These are phyloP conservation scores for Hypselothyrea guttata DNA, from an alignment of 2,888 invertebrate genomes.

Conservation along the genomic window DNA sequence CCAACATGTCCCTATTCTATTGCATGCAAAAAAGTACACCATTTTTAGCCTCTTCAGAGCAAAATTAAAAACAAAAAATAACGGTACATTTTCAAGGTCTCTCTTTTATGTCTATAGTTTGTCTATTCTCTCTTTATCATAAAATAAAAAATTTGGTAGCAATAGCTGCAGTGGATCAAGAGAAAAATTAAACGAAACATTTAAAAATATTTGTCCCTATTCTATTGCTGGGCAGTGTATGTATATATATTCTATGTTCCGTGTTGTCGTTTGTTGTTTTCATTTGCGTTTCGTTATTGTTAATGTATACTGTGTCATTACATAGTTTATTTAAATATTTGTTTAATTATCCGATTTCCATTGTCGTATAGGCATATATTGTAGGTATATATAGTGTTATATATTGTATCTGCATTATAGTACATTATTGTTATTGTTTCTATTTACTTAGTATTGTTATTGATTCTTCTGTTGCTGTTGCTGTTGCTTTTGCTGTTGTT, in stretches of 20 bases:
- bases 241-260: conserved; percentile 27
- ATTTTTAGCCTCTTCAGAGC: no score
- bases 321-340: conserved; percentile 35
- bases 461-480: conserved; percentile 40
- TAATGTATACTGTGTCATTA: conserved; percentile 57
- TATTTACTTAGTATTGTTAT: conserved; percentile 75
- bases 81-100: no score
- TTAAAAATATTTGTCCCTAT: no score
- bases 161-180: no score
- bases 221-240: conserved; percentile 3
- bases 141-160: no score
- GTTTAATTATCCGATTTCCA: conserved; percentile 61
- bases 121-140: no score
- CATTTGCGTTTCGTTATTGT: no score
- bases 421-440: conserved; percentile 78
- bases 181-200: no score
- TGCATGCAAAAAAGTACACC: no score
- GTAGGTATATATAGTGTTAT: conserved; percentile 74
- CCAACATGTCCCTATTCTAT: no score
- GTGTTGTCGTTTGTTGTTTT: not conserved
- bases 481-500: conserved; percentile 37
- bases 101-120: no score
- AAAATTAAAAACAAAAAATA: no score
- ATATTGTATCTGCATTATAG: conserved; percentile 68
- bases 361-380: conserved; percentile 72